A percentile compares a stretch with the other conserved stretches of the same genome.
phyloP scores from a whole-genome alignment of 2,797 vertebrate genomes.

The Trematomus bernacchii region DNA sequence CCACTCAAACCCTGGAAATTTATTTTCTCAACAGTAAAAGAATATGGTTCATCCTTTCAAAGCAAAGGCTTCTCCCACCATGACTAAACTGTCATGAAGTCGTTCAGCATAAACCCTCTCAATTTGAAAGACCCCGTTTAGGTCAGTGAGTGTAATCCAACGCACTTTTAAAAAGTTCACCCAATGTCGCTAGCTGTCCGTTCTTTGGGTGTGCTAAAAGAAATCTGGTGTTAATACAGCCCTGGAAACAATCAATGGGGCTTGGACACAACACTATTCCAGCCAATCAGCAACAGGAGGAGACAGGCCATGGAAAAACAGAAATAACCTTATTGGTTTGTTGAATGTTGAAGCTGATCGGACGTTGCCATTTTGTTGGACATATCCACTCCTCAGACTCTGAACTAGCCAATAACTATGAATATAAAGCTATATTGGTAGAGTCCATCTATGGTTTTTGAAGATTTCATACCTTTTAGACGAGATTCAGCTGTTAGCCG shows the following conservation, averaged over 20 bases:
- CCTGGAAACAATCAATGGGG: no score
- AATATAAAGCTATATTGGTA: slow-evolving; percentile 1
- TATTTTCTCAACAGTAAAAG: slow-evolving; percentile 16
- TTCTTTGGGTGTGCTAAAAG: no score
- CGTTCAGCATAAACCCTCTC: background rate
- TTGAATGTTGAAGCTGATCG: background rate
- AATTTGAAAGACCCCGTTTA: no score
- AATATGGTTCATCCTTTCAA: background rate
- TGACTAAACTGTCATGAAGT: background rate
- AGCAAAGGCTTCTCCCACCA: background rate
- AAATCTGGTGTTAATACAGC: no score
- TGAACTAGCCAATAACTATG: slow-evolving; percentile 3
- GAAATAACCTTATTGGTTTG: background rate
- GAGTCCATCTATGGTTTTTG: slow-evolving; percentile 46
- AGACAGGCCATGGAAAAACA: no score
- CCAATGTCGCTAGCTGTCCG: no score
- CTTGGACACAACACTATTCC: no score
- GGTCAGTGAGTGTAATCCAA: no score
- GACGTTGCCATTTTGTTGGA: background rate
- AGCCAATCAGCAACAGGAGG: no score
- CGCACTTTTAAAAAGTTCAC: no score
- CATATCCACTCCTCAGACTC: background rate
- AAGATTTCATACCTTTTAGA: slow-evolving; percentile 36
- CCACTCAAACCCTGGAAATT: slow-evolving; percentile 25
- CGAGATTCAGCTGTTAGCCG: slow-evolving; percentile 63